A percentile compares a stretch with the other conserved stretches of the same genome.
Conservation (phyloP, 2,113 vertebrate species). For the Brachyistius frenatus region DNA sequence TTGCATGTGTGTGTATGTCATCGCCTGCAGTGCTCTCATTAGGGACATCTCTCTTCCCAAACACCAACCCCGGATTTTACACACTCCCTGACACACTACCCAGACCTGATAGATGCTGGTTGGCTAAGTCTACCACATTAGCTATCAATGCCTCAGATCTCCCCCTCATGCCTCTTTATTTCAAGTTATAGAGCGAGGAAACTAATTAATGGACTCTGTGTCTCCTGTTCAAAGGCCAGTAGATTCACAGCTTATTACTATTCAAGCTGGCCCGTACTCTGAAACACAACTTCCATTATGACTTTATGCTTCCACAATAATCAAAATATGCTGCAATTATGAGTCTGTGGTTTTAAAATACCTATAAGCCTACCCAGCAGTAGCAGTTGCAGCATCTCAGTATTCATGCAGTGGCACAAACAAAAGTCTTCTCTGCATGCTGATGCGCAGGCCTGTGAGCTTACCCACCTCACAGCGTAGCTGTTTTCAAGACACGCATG, state of each 20-base stretch:
- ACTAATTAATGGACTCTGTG: slow-evolving; percentile 66
- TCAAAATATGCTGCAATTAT: slow-evolving; percentile 61
- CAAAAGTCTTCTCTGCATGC: slow-evolving; percentile 34
- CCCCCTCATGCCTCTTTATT: slow-evolving; percentile 51
- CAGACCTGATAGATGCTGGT: slow-evolving; percentile 40
- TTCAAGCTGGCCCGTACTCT: slow-evolving; percentile 39
- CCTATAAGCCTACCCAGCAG: slow-evolving; percentile 15
- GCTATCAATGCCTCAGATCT: slow-evolving; percentile 48
- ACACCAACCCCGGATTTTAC: slow-evolving; percentile 21
- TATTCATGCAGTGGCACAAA: slow-evolving; percentile 21
- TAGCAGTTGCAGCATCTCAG: slow-evolving; percentile 16
- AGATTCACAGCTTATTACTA: slow-evolving; percentile 58
- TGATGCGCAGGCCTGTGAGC: slow-evolving; percentile 13
- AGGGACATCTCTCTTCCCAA: slow-evolving; percentile 44
- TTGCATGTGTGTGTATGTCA: slow-evolving; percentile 30
- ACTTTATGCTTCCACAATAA: slow-evolving; percentile 51
- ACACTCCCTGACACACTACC: slow-evolving; percentile 3
- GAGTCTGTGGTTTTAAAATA: slow-evolving; percentile 44
- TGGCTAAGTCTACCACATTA: slow-evolving; percentile 49
- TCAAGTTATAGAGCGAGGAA: slow-evolving; percentile 48
- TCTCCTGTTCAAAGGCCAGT: slow-evolving; percentile 61
- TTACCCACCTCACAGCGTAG: neutral
- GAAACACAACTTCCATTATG: slow-evolving; percentile 62
- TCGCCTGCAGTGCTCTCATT: slow-evolving; percentile 47
- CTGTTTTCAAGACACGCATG: slow-evolving; percentile 42